phyloP scores from a whole-genome alignment of 1,140 invertebrate genomes.

The Bombus superbus region DNA sequence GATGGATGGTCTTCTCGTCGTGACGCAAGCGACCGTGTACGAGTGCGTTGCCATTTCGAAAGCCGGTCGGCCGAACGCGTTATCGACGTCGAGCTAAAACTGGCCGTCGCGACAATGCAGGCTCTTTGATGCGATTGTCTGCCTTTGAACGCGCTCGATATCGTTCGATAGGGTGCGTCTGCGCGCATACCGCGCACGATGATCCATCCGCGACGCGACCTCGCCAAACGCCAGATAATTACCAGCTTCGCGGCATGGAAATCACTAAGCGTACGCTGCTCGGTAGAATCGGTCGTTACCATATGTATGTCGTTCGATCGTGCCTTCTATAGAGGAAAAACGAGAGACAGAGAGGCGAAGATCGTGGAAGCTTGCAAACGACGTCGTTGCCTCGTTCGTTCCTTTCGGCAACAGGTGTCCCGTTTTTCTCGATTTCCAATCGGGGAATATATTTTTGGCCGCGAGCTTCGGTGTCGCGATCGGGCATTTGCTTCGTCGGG shows the following conservation, averaged over 20 bases:
- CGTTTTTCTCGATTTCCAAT: conserved; percentile 33
- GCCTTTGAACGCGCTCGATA: conserved; percentile 33
- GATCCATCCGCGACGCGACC: not conserved
- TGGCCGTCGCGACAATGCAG: conserved; percentile 12
- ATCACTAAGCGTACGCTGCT: not conserved
- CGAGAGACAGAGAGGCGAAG: not conserved
- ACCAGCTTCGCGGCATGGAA: conserved; percentile 30
- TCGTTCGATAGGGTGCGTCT: not conserved
- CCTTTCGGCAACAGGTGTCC: conserved; percentile 62
- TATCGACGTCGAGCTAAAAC: not conserved
- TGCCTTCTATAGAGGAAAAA: not conserved
- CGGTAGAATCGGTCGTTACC: not conserved
- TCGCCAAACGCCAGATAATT: conserved; percentile 38
- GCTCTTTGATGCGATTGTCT: conserved; percentile 11
- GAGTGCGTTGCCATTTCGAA: not conserved
- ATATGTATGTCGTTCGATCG: not conserved
- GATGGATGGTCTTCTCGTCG: too few relatives aligned
- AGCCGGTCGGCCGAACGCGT: not conserved
- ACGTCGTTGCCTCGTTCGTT: conserved; percentile 28
- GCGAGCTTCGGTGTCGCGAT: not conserved
- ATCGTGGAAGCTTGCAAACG: not conserved
- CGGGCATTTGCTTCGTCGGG: not conserved
- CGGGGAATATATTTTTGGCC: not conserved
- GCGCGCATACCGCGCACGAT: not conserved
- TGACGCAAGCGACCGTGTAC: not conserved